Evolutionary conservation across 2,797 vertebrate genomes (phyloP).

Genomic region (Artibeus lituratus): DNA sequence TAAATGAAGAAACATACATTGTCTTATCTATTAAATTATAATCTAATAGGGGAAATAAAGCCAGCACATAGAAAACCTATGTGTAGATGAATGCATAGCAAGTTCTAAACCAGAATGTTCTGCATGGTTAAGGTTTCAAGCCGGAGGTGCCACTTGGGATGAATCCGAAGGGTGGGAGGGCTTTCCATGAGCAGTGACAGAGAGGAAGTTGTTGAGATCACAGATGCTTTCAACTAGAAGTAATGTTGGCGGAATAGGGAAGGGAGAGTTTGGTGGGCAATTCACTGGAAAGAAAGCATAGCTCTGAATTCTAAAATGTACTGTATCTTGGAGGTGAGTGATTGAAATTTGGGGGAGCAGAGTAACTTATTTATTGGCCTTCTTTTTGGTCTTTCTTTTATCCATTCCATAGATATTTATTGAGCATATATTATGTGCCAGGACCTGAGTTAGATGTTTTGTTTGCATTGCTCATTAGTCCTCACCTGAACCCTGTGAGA

Average conservation of each 20-base stretch:
- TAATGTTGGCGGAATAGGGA: background rate
- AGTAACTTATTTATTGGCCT: background rate
- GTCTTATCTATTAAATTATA: background rate
- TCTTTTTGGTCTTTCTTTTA: background rate
- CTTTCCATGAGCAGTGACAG: background rate
- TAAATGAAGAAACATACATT: background rate
- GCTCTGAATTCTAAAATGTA: background rate
- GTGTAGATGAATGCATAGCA: background rate
- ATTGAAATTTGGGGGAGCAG: background rate
- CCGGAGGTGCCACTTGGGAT: background rate
- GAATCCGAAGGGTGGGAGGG: background rate
- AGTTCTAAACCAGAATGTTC: background rate
- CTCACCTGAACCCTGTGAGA: background rate
- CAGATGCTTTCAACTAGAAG: background rate
- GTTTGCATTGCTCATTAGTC: background rate
- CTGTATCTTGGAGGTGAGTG: background rate
- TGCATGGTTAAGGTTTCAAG: background rate
- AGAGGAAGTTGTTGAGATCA: background rate
- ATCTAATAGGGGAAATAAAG: background rate
- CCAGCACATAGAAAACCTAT: background rate
- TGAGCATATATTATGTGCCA: background rate
- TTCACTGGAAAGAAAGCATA: background rate
- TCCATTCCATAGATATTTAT: background rate
- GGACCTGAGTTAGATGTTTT: background rate
- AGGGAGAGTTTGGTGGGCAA: background rate